These are phyloP conservation scores for Physeter macrocephalus DNA, from an alignment of 2,113 vertebrate genomes.

Conservation along the genomic window DNA sequence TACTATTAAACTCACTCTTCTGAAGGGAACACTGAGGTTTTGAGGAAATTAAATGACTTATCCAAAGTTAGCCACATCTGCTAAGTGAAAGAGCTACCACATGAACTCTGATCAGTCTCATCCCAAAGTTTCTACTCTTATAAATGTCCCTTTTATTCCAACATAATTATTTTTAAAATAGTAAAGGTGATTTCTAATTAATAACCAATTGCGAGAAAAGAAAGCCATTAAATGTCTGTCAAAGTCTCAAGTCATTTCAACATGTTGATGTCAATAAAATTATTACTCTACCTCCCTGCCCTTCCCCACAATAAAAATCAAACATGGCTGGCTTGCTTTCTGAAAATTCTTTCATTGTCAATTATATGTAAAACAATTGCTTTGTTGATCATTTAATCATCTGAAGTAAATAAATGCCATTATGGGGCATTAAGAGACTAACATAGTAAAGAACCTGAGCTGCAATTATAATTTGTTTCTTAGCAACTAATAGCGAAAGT, in stretches of 20 bases:
- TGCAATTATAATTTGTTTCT: slow-evolving; percentile 79
- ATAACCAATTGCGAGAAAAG: background rate
- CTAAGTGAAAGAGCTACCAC: background rate
- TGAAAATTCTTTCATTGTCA: slow-evolving; percentile 55
- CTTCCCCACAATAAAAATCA: background rate
- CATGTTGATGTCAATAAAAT: background rate
- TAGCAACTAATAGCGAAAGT: slow-evolving; percentile 80
- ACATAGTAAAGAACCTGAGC: slow-evolving; percentile 54
- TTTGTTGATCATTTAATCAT: slow-evolving; percentile 65
- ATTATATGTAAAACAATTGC: slow-evolving; percentile 68
- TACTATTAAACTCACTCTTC: background rate
- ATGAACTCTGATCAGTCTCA: background rate
- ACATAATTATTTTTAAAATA: background rate
- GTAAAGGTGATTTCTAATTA: background rate
- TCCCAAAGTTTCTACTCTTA: background rate
- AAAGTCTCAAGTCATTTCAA: background rate
- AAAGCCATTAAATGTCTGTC: background rate
- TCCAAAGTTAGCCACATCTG: background rate
- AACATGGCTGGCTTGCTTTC: background rate
- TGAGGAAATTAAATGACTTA: background rate
- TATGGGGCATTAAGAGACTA: slow-evolving; percentile 52
- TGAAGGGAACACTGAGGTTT: background rate
- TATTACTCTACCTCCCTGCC: background rate
- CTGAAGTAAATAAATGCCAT: slow-evolving; percentile 62
- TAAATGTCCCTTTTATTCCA: background rate